Evolutionary conservation across 2,113 vertebrate genomes (phyloP).

Genomic region (Rhinopithecus roxellana): DNA sequence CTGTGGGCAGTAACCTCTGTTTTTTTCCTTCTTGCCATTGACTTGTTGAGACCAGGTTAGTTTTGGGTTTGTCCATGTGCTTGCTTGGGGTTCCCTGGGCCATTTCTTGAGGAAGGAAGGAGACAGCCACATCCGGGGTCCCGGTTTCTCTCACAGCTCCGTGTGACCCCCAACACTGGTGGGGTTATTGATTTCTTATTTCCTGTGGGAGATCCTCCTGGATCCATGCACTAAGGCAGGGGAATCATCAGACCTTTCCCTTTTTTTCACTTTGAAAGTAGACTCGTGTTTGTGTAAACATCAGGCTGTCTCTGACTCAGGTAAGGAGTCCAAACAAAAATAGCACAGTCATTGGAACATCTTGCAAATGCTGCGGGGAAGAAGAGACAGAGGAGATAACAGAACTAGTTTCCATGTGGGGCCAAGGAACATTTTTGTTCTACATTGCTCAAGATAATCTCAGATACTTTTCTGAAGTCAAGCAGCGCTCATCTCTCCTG

Average conservation of each 20-base stretch:
- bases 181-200: neutral
- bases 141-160: accelerated
- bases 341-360: neutral
- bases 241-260: neutral
- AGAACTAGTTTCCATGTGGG: neutral
- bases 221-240: accelerated
- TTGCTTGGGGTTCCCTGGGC: neutral
- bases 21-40: neutral
- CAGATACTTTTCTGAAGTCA: neutral
- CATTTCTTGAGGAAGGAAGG: neutral
- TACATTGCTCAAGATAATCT: neutral
- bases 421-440: neutral
- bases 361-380: neutral
- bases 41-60: neutral
- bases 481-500: neutral
- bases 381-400: neutral
- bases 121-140: neutral
- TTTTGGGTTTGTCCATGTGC: neutral
- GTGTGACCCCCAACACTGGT: neutral
- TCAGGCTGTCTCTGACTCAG: neutral
- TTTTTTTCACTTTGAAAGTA: neutral
- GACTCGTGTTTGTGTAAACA: neutral
- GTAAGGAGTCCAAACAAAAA: neutral
- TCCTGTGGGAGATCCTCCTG: neutral
- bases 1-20: accelerated